Conservation (phyloP, 2,797 vertebrate species). For the Phylloscopus collybita region DNA sequence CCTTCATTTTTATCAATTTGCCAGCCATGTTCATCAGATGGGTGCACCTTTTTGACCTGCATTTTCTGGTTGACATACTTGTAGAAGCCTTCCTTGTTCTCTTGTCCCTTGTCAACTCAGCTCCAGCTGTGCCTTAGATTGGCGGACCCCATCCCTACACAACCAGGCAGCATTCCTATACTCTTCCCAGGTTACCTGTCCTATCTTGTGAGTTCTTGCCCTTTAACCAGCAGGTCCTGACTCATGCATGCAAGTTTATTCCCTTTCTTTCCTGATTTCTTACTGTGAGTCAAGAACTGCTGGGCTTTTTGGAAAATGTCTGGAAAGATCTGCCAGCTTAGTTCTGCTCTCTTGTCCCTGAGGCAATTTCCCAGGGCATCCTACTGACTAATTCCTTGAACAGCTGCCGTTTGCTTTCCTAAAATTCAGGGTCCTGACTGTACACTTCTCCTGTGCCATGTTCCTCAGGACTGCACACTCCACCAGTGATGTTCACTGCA, state of each 20-base stretch:
- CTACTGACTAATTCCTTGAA: background rate
- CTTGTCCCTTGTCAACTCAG: background rate
- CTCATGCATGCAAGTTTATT: background rate
- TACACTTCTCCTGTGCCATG: background rate
- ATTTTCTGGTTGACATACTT: background rate
- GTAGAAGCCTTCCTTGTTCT: background rate
- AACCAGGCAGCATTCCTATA: background rate
- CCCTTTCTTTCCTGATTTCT: background rate
- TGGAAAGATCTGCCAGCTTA: background rate
- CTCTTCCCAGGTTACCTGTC: background rate
- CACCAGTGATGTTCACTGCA: background rate
- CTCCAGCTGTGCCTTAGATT: background rate
- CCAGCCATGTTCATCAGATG: background rate
- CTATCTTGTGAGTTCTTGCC: background rate
- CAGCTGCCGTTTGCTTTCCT: background rate
- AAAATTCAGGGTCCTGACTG: background rate
- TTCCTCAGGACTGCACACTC: background rate
- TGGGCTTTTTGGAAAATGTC: background rate
- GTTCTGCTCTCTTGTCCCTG: background rate
- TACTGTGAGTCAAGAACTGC: background rate
- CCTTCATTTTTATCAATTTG: background rate
- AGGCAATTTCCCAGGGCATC: background rate
- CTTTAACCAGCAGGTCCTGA: background rate
- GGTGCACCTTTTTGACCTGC: accelerated
- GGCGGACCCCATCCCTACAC: background rate